These are phyloP conservation scores for Leptopilina drosophilae DNA, from an alignment of 2,888 invertebrate genomes.

Conservation along the genomic window DNA sequence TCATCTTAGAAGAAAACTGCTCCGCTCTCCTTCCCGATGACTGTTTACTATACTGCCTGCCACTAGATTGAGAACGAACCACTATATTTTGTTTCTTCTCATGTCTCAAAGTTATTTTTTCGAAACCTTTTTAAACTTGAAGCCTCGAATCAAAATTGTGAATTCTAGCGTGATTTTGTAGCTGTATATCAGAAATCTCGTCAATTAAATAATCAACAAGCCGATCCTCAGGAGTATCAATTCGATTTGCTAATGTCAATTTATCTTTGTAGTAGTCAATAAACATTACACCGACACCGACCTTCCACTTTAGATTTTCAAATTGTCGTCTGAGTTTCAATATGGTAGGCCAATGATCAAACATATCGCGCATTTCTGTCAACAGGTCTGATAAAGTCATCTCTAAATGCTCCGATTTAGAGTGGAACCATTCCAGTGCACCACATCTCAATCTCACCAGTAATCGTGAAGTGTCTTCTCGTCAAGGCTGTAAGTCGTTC, in stretches of 20 bases:
- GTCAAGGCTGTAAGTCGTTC: not conserved
- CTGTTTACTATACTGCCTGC: not conserved
- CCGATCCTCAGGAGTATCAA: conserved; percentile 36
- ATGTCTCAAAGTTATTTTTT: conserved; percentile 32
- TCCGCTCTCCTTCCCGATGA: not conserved
- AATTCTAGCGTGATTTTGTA: conserved; percentile 46
- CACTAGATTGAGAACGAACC: not conserved
- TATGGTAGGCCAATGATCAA: conserved; percentile 32
- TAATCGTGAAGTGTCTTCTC: not conserved
- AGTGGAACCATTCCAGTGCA: conserved; percentile 48
- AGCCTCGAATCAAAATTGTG: conserved; percentile 41
- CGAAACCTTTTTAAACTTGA: conserved; percentile 39
- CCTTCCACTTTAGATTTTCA: conserved; percentile 43
- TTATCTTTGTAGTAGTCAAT: conserved; percentile 47
- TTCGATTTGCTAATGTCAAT: conserved; percentile 43
- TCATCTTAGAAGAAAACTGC: not conserved
- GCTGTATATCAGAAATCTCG: conserved; percentile 41
- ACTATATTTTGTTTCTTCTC: not conserved
- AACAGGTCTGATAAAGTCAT: conserved; percentile 38
- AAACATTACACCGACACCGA: conserved; percentile 42
- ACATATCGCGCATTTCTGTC: conserved; percentile 41
- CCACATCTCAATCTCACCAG: conserved; percentile 36
- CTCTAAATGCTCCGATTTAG: conserved; percentile 43
- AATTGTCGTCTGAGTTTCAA: conserved; percentile 34
- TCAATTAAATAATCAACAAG: conserved; percentile 40